These are phyloP conservation scores for Reticulitermes lucifugus DNA, from an alignment of 2,888 invertebrate species.

Conservation along the genomic window DNA sequence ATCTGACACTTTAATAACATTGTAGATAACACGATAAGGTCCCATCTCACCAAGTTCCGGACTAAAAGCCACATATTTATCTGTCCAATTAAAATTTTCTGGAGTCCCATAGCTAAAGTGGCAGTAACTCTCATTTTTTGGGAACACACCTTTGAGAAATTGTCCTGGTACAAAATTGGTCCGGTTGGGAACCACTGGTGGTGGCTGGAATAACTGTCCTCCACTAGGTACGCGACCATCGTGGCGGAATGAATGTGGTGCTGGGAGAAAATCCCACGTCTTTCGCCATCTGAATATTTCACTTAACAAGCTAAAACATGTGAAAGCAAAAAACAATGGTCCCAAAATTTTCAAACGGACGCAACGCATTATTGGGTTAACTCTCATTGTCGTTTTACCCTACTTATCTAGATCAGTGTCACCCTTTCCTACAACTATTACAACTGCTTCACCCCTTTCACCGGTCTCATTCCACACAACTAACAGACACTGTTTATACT, in stretches of 20 bases:
- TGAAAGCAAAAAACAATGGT: constrained; percentile 31
- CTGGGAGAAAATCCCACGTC: not conserved
- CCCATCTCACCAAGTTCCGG: constrained; percentile 72
- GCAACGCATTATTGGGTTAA: constrained; percentile 22
- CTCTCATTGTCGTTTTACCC: constrained; percentile 7
- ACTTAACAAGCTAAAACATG: constrained; percentile 28
- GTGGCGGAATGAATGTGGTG: not conserved
- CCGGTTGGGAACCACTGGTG: not conserved
- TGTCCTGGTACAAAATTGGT: constrained; percentile 55
- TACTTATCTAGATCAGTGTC: not conserved
- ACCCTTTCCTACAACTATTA: not conserved
- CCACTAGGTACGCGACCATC: not conserved
- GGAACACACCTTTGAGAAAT: constrained; percentile 57
- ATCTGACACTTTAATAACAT: constrained; percentile 67
- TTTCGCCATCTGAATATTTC: constrained; percentile 38
- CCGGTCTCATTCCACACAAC: not conserved
- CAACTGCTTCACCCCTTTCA: not conserved
- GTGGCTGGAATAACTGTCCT: not conserved
- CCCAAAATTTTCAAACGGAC: constrained; percentile 29
- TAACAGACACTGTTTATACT: too few relatives aligned
- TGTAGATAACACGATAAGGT: constrained; percentile 73
- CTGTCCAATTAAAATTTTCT: constrained; percentile 66
- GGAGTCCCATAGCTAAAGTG: constrained; percentile 72
- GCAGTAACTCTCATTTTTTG: constrained; percentile 69
- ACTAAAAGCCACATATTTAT: constrained; percentile 64